These are phyloP conservation scores for Listrodromus nycthemerus DNA, from an alignment of 2,888 invertebrate genomes.

Conservation along the genomic window DNA sequence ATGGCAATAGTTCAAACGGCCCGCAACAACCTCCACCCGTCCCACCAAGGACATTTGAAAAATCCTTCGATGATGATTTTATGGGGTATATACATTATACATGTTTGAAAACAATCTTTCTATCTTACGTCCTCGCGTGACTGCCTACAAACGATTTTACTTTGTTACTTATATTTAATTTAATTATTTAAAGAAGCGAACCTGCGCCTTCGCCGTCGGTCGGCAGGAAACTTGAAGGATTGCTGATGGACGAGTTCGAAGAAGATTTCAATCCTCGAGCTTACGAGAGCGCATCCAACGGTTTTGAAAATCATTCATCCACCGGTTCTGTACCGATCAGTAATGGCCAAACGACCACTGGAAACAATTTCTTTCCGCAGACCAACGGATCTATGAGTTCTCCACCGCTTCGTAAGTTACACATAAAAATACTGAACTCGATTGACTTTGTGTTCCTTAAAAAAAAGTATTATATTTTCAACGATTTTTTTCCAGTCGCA, in stretches of 20 bases:
- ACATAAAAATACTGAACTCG: not conserved
- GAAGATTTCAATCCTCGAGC: conserved; percentile 95
- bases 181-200: conserved; percentile 73
- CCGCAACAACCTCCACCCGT: conserved; percentile 80
- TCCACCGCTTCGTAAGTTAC: conserved; percentile 89
- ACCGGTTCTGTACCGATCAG: conserved; percentile 75
- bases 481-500: conserved; percentile 88
- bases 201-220: conserved; percentile 86
- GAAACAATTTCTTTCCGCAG: conserved; percentile 85
- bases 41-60: conserved; percentile 82
- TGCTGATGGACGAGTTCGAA: conserved; percentile 92
- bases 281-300: conserved; percentile 88
- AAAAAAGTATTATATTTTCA: not conserved
- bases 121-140: not conserved
- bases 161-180: conserved; percentile 2
- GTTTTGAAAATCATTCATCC: conserved; percentile 81
- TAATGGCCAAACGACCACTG: conserved; percentile 83
- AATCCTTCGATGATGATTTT: conserved; percentile 82
- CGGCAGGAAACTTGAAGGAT: conserved; percentile 91
- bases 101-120: no score
- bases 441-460: not conserved
- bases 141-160: not conserved
- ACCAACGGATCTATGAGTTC: conserved; percentile 85
- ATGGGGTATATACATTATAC: conserved; percentile 77
- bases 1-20: conserved; percentile 83